Evolutionary conservation across 2,888 invertebrate species (phyloP), one percentile per base, ranked within the genome.

Genomic region (Tuta absoluta): DNA sequence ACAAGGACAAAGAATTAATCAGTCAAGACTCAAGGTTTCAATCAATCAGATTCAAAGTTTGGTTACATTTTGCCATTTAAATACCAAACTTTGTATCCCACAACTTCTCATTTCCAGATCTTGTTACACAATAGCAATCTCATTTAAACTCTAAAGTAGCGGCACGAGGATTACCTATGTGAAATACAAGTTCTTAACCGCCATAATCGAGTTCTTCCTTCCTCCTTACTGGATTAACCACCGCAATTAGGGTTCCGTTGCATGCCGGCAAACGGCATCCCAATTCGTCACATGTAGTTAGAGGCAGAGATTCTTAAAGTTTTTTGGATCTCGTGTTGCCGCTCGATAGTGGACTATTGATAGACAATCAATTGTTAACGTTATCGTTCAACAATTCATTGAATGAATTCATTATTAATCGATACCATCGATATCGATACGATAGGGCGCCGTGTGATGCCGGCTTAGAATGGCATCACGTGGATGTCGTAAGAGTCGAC

Each of bases 231-330:
- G 24, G 56, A 33, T 56, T 56, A 33, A 53, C 28, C 51, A 51
- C 51, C 21, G 56, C 56, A 56, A 24, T 56, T 56, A 17, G 24
- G 53, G 28, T 24, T 56, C 33, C 33, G 28, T 24, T 56, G 56
- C 33, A 56, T 28, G 33, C 56, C 45, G 38, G 14, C 58, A 58
- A 58, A 23, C 59, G 59, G 60, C 37, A 60, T 45, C 60, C 24
- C n/a, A 58, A 60, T 60, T 60, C 60, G 45, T 60, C 60, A 45
- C 24, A 60, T 60, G 60, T 45, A 60, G 60, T 60, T 60, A 60
- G 21, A 17, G n/a, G 45, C 45, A 45, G 17, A 17, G n/a, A 17
- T 45, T 45, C 45, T 45, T 17, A 45, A 45, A 45, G 45, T 45
- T 45, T n/a, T 17, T 8, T 7, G 17, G 17, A 45, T 8, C 33